These are phyloP conservation scores for Aphelenchoides besseyi DNA, from an alignment of 1,140 invertebrate genomes.

Conservation along the genomic window DNA sequence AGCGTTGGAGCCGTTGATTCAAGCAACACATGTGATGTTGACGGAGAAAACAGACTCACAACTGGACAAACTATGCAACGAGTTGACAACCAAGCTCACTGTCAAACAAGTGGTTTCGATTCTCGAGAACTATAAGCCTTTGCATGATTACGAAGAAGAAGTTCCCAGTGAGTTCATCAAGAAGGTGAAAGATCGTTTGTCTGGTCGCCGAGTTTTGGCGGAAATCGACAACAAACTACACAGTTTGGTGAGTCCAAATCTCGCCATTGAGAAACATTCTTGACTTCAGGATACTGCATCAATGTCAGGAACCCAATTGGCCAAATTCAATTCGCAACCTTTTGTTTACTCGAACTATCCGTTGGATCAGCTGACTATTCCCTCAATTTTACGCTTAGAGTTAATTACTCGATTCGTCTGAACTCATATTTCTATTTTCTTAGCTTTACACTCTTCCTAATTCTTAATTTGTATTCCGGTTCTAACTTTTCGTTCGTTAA, in stretches of 20 bases:
- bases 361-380: slow-evolving; percentile 44
- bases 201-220: not conserved
- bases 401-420: slow-evolving; percentile 31
- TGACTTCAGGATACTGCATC: slow-evolving; percentile 23
- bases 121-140: slow-evolving; percentile 53
- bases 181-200: slow-evolving; percentile 41
- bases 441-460: not conserved
- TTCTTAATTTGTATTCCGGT: not conserved
- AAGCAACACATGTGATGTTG: slow-evolving; percentile 84
- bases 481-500: too few species aligned
- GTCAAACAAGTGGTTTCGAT: slow-evolving; percentile 53
- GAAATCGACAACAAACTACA: slow-evolving; percentile 22
- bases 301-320: slow-evolving; percentile 50
- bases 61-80: slow-evolving; percentile 52
- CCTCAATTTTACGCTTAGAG: slow-evolving; percentile 38
- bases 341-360: slow-evolving; percentile 52
- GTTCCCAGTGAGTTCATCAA: slow-evolving; percentile 43
- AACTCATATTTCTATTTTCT: not conserved
- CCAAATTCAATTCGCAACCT: slow-evolving; percentile 46
- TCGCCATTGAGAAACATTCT: too few species aligned
- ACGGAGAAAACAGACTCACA: slow-evolving; percentile 72
- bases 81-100: slow-evolving; percentile 48
- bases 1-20: slow-evolving; percentile 82
- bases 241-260: too few species aligned
- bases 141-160: slow-evolving; percentile 47